Percentiles rank a stretch among this genome's conserved stretches.
phyloP scores from a whole-genome alignment of 2,113 vertebrate species.

The Neogobius melanostomus region DNA sequence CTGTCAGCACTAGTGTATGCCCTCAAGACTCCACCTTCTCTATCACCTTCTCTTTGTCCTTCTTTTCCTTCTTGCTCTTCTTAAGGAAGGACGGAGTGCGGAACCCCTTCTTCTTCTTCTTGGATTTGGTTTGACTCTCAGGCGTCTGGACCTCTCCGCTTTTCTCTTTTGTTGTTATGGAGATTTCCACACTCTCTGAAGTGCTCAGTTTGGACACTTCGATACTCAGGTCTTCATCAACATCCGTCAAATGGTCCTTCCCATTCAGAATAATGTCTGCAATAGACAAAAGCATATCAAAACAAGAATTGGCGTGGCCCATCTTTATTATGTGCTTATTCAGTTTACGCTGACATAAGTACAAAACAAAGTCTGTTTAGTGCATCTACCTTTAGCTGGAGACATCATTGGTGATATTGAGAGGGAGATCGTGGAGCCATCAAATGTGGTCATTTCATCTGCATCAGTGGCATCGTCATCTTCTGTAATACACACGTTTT shows the following conservation, averaged over 20 bases:
- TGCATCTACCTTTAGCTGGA: conserved; percentile 83
- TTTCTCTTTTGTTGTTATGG: conserved; percentile 67
- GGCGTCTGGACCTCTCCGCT: conserved; percentile 56
- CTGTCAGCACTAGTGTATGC: conserved; percentile 4
- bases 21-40: conserved; percentile 61
- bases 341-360: neutral
- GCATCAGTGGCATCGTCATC: conserved; percentile 81
- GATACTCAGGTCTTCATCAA: conserved; percentile 73
- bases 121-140: conserved; percentile 68
- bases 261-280: conserved; percentile 70
- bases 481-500: conserved; percentile 75
- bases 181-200: conserved; percentile 68
- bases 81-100: conserved; percentile 75
- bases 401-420: conserved; percentile 89
- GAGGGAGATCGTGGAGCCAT: conserved; percentile 90
- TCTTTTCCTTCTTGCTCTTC: conserved; percentile 74
- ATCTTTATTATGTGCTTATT: neutral
- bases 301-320: neutral
- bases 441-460: conserved; percentile 92
- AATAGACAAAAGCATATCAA: conserved; percentile 30
- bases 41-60: conserved; percentile 67
- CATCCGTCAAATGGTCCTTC: conserved; percentile 67
- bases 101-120: conserved; percentile 78
- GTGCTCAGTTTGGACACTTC: conserved; percentile 72
- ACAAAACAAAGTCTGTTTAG: neutral